Evolutionary conservation across 2,888 invertebrate species (phyloP), one percentile per base, ranked within the genome.

Genomic region (Exocentrus adspersus): DNA sequence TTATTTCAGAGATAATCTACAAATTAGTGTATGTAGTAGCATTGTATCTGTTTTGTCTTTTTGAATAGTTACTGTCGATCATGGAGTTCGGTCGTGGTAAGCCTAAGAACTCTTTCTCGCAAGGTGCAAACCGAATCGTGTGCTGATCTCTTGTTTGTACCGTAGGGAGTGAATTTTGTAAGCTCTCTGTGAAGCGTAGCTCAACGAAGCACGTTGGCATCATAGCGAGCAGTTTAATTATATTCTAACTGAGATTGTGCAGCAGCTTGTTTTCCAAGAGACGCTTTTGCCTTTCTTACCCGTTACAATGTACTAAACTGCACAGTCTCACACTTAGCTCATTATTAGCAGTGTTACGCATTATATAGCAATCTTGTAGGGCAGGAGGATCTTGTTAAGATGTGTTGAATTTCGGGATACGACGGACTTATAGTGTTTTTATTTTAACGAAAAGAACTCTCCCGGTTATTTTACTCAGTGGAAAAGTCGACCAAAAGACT

Each of bases 301-400:
- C 45, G 52, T 50, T 52, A 45, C n/a, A 5, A 43, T 60, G 32
- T 54, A 17, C 28, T 21, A 10, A 42, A 21, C 42, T 45, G 66
- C 60, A 45, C 66, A 59, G 43, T 66, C 60, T 66, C 57, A 61
- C 67, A 7, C n/a, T n/a, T 72, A 73, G 74, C 73, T 72, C 71
- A 66, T 69, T 37, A 54, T 64, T 74, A 75, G 74, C 67, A 68
- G 68, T 71, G 67, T 72, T 43, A 24, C 7, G 7, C 7, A 24
- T 24, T 24, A 24, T 24, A 43, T 77, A 75, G 77, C 62, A 69
- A 71, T n/a, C 71, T 64, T 72, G 70, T 69, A 71, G 68, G 24
- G 43, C 54, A 42, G 46, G 43, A 62, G 50, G 54, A 60, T 62
- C 52, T 60, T 62, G 65, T 65, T 14, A 60, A 53, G 52, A 56